These are phyloP conservation scores for Pegoplata infirma DNA, from an alignment of 2,888 invertebrate genomes.

Conservation along the genomic window DNA sequence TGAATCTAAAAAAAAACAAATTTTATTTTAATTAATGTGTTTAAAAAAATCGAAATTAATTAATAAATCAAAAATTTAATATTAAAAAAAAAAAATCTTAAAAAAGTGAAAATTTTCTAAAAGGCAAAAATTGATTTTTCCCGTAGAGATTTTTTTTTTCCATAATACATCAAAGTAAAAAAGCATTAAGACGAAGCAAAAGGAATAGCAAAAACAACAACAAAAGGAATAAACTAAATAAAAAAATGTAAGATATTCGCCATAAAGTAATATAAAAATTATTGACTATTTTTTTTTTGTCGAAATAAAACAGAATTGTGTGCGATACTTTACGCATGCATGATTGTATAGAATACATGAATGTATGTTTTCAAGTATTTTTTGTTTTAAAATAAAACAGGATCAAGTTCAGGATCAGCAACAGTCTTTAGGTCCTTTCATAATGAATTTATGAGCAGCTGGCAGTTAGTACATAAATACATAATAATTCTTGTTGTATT, in stretches of 20 bases:
- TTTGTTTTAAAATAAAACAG: conserved; percentile 7
- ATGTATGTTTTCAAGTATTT: neutral
- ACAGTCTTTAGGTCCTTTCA: conserved; percentile 28
- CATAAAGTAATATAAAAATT: conserved; percentile 6
- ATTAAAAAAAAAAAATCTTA: conserved; percentile 1
- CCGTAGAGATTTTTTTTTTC: conserved; percentile 31
- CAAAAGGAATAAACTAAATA: conserved; percentile 28
- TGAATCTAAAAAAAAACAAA: neutral
- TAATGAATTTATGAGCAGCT: conserved; percentile 34
- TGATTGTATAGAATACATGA: neutral
- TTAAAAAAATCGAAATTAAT: neutral
- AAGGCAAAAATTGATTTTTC: conserved; percentile 59
- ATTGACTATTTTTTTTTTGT: neutral
- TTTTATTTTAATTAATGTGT: too few relatives aligned
- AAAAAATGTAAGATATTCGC: conserved; percentile 33
- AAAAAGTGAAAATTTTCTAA: conserved; percentile 30
- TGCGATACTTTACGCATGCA: neutral
- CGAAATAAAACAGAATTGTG: neutral
- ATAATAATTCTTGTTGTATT: neutral
- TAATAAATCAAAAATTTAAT: neutral
- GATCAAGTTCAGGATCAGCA: conserved; percentile 57
- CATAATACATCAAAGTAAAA: conserved; percentile 24
- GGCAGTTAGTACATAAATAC: too few relatives aligned
- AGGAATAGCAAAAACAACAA: conserved; percentile 26
- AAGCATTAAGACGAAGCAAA: neutral